These are phyloP conservation scores for Alviniconcha marisindica DNA, from an alignment of 1,140 invertebrate species.

Conservation along the genomic window DNA sequence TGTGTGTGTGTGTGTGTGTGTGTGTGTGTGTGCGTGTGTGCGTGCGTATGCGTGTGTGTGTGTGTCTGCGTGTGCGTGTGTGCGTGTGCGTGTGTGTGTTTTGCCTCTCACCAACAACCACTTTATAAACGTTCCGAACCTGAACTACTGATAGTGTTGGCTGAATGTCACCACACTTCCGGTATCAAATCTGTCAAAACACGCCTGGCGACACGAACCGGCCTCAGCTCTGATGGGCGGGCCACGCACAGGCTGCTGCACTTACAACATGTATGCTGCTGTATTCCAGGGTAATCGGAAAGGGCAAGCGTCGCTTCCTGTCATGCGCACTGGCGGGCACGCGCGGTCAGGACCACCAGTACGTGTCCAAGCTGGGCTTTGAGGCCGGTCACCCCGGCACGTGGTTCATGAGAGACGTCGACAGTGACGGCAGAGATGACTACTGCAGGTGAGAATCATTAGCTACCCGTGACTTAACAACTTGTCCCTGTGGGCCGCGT, in stretches of 20 bases:
- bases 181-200: too few species aligned
- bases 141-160: too few species aligned
- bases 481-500: too few species aligned
- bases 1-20: not conserved
- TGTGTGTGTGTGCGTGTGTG: not conserved
- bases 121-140: too few species aligned
- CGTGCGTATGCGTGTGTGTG: not conserved
- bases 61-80: not conserved
- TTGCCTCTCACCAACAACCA: too few species aligned
- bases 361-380: conserved; percentile 59
- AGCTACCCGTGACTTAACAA: too few species aligned
- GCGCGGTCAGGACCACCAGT: conserved; percentile 51
- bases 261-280: too few species aligned
- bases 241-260: too few species aligned
- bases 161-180: too few species aligned
- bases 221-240: too few species aligned
- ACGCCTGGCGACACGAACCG: too few species aligned
- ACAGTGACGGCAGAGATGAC: conserved; percentile 63
- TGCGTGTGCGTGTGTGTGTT: not conserved
- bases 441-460: conserved; percentile 57
- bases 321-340: conserved; percentile 59
- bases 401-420: conserved; percentile 65
- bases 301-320: conserved; percentile 53
- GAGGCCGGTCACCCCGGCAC: conserved; percentile 49
- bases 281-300: conserved; percentile 52